phyloP scores from a whole-genome alignment of 2,888 invertebrate species.

The Dynastes hyllus region DNA sequence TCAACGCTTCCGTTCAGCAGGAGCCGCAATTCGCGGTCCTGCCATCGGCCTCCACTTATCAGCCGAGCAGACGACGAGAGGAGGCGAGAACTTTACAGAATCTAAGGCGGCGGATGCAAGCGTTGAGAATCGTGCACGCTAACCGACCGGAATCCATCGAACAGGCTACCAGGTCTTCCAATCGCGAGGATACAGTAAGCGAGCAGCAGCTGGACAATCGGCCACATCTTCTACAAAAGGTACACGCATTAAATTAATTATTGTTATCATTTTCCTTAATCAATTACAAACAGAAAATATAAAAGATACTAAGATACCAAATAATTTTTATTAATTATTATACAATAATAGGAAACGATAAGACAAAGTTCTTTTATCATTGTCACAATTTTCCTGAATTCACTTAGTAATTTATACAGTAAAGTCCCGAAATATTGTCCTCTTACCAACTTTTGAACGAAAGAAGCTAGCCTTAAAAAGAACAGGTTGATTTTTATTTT shows the following conservation, averaged over 20 bases:
- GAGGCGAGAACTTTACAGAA: conserved; percentile 82
- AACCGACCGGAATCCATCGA: conserved; percentile 69
- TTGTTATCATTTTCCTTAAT: too few relatives aligned
- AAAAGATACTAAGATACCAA: too few relatives aligned
- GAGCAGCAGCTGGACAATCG: conserved; percentile 78
- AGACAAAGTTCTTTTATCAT: too few relatives aligned
- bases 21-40: conserved; percentile 69
- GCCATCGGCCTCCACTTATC: conserved; percentile 72
- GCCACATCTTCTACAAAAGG: conserved; percentile 76
- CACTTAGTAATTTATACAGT: too few relatives aligned
- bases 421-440: too few relatives aligned
- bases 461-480: too few relatives aligned
- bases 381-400: too few relatives aligned
- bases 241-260: conserved; percentile 55
- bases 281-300: too few relatives aligned
- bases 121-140: conserved; percentile 74
- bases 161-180: conserved; percentile 56
- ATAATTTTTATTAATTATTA: too few relatives aligned
- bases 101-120: conserved; percentile 79
- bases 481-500: too few relatives aligned
- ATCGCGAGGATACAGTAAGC: conserved; percentile 59
- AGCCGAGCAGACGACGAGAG: conserved; percentile 79
- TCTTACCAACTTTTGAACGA: too few relatives aligned
- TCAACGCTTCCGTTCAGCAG: conserved; percentile 60
- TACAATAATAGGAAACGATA: too few relatives aligned